These are phyloP conservation scores for Dipodomys spectabilis DNA, from an alignment of 2,113 vertebrate species.

Conservation along the genomic window DNA sequence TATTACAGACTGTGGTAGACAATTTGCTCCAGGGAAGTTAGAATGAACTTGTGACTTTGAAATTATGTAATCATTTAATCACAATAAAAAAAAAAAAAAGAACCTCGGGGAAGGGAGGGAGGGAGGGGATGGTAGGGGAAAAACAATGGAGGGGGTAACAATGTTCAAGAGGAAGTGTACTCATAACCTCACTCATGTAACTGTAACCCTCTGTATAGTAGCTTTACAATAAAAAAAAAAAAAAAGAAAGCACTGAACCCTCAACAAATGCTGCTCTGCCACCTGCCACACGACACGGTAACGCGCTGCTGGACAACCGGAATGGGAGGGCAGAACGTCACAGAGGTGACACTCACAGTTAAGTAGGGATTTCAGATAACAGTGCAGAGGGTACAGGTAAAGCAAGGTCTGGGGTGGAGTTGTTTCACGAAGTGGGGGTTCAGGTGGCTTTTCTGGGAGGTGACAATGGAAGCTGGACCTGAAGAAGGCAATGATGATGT, in stretches of 20 bases:
- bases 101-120: too few relatives aligned
- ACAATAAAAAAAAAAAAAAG: too few relatives aligned
- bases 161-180: too few relatives aligned
- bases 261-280: background rate
- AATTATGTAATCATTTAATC: too few relatives aligned
- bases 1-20: too few relatives aligned
- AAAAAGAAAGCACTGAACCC: background rate
- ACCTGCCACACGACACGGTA: background rate
- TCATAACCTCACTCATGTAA: too few relatives aligned
- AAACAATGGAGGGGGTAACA: too few relatives aligned
- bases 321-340: background rate
- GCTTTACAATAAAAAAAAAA: too few relatives aligned
- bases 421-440: background rate
- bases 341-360: background rate
- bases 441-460: background rate
- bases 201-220: too few relatives aligned
- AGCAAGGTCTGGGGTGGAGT: background rate
- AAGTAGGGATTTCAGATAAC: background rate
- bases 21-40: too few relatives aligned
- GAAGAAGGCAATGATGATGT: background rate
- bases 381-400: background rate
- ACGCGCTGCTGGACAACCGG: background rate
- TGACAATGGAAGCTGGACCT: background rate
- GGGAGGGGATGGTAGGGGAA: too few relatives aligned
- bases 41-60: too few relatives aligned